Evolutionary conservation across 2,113 vertebrate genomes (phyloP), one percentile per base, ranked within the genome.

Genomic region (Leptocoma aspasia): DNA sequence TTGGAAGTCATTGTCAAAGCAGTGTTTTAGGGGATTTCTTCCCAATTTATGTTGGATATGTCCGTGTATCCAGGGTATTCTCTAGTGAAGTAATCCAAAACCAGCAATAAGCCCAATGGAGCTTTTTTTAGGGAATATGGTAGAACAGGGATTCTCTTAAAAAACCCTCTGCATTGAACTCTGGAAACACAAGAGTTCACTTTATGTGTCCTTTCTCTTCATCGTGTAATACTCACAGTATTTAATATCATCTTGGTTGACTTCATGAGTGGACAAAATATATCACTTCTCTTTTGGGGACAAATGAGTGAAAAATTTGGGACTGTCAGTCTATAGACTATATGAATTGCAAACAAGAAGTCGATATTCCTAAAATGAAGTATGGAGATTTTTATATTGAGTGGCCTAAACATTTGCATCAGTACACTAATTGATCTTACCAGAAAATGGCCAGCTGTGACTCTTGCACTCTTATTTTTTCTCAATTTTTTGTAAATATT

Each of bases 381-480:
- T 84, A 26, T 89, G 52, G 77, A 91, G 56, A 72, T 83, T 82
- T 94, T 95, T 88, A 57, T 90, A 90, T 82, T 73, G 92, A 94
- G 69, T 83, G 63, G 19, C 42, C 81, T 94, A 85, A 90, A 86
- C 59, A 63, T 83, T 95, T 86, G 78, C 95, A 86, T 89, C 91
- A 71, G 56, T 88, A 82, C 80, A 79, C 78, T 95, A 91, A 94
- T 86, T 95, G 92, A 92, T 96, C 69, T 96, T 95, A 70, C 53
- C 66, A 82, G 92, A 95, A 97, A 88, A 89, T 53, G 41, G 53
- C 57, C 83, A 86, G 61, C 86, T 95, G 53, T 94, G 87, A 97
- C 27, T 86, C 65, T 86, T 82, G 27, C 68, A 86, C 4, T 78
- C 56, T 45, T 81, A 42, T 20, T 56, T 66, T 71, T 73, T n/a